These are phyloP conservation scores for Stenotaenia linearis DNA, from an alignment of 2,888 invertebrate genomes.

Conservation along the genomic window DNA sequence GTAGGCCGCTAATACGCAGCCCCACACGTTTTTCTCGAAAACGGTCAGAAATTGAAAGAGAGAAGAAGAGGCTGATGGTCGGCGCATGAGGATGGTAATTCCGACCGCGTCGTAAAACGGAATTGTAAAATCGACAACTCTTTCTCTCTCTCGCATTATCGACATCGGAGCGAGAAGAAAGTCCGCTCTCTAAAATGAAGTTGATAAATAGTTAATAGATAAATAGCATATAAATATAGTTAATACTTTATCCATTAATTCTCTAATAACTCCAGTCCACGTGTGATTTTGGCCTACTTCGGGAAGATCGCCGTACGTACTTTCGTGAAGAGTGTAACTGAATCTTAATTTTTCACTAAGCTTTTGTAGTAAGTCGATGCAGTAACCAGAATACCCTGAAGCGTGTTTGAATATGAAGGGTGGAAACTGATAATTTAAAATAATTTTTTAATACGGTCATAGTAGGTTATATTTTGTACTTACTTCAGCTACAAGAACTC, in stretches of 20 bases:
- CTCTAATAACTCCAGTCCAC: constrained; percentile 52
- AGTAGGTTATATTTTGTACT: neutral
- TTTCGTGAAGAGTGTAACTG: constrained; percentile 79
- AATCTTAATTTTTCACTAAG: constrained; percentile 78
- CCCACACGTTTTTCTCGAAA: constrained; percentile 92
- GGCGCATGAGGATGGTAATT: constrained; percentile 90
- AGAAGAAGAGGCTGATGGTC: constrained; percentile 81
- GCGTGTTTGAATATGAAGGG: constrained; percentile 50
- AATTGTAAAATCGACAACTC: constrained; percentile 95
- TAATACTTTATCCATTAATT: constrained; percentile 26
- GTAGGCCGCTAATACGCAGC: constrained; percentile 89
- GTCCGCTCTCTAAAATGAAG: constrained; percentile 63
- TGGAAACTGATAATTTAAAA: constrained; percentile 47
- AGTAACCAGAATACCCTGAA: constrained; percentile 64
- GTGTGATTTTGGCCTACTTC: constrained; percentile 78
- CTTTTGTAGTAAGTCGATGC: constrained; percentile 85
- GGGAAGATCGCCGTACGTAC: constrained; percentile 77
- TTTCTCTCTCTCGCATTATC: constrained; percentile 95
- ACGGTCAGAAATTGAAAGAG: constrained; percentile 95
- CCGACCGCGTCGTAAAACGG: constrained; percentile 98
- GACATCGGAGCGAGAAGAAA: constrained; percentile 89
- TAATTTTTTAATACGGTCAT: neutral
- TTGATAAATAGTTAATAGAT: neutral
- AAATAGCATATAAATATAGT: neutral
- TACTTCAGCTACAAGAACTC: neutral